Evolutionary conservation across 2,113 vertebrate genomes (phyloP).

Genomic region (Fulmarus glacialis): DNA sequence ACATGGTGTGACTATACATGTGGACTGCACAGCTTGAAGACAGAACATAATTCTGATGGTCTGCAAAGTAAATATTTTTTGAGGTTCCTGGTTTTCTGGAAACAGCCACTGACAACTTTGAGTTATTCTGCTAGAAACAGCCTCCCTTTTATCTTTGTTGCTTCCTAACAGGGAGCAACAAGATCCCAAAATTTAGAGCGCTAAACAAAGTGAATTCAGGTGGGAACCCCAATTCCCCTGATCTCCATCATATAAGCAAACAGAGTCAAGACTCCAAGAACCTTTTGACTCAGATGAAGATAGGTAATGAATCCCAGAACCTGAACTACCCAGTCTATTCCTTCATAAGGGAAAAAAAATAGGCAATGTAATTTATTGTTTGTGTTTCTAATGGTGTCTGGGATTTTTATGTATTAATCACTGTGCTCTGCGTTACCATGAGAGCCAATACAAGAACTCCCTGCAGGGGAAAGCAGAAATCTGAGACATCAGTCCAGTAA

Average conservation of each 20-base stretch:
- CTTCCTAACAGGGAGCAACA: not conserved
- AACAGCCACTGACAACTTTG: not conserved
- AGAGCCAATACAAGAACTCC: not conserved
- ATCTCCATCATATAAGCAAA: not conserved
- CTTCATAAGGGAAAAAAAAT: not conserved
- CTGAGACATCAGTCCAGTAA: not conserved
- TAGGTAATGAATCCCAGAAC: not conserved
- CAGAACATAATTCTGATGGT: not conserved
- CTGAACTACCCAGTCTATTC: not conserved
- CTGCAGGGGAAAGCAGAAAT: not conserved
- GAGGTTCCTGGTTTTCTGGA: not conserved
- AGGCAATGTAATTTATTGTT: not conserved
- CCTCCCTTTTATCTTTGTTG: not conserved
- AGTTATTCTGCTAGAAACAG: not conserved
- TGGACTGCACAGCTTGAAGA: not conserved
- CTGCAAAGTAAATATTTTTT: not conserved
- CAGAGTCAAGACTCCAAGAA: not conserved
- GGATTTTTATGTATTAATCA: not conserved
- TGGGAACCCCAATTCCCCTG: not conserved
- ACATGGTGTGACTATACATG: not conserved
- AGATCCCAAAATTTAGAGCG: not conserved
- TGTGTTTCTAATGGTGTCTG: not conserved
- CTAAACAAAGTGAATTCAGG: not conserved
- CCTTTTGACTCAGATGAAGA: not conserved
- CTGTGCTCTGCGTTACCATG: not conserved